These are phyloP conservation scores for Microchirus variegatus DNA, from an alignment of 2,797 vertebrate genomes.

Conservation along the genomic window DNA sequence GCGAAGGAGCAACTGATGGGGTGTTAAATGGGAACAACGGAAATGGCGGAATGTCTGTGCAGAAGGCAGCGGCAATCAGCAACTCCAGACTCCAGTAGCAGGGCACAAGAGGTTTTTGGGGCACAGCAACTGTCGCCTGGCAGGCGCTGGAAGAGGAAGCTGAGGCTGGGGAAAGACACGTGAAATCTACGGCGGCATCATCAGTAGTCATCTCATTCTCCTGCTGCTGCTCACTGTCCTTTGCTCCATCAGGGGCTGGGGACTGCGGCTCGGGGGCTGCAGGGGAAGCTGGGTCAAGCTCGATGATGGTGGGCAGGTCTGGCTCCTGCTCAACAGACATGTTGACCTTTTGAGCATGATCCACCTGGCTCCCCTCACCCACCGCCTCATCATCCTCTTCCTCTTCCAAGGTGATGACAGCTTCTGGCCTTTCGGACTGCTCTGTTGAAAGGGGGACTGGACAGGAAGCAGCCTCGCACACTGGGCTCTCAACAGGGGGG, in stretches of 20 bases:
- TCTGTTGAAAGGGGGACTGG: slow-evolving; percentile 63
- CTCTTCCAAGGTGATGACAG: slow-evolving; percentile 74
- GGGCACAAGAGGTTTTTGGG: slow-evolving; percentile 67
- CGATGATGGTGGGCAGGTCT: slow-evolving; percentile 55
- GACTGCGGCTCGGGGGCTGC: slow-evolving; percentile 44
- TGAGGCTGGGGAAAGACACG: slow-evolving; percentile 56
- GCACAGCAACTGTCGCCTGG: slow-evolving; percentile 12
- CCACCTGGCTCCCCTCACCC: slow-evolving; percentile 62
- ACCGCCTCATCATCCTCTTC: slow-evolving; percentile 62
- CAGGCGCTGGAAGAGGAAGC: slow-evolving; percentile 18
- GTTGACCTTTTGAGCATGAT: slow-evolving; percentile 59
- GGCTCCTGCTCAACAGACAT: slow-evolving; percentile 62
- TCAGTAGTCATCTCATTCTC: slow-evolving; percentile 46
- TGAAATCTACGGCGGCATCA: slow-evolving; percentile 46
- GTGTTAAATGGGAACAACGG: slow-evolving; percentile 70
- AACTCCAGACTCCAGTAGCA: slow-evolving; percentile 89
- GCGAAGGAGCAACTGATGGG: slow-evolving; percentile 54
- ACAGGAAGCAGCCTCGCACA: slow-evolving; percentile 68
- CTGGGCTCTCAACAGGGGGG: slow-evolving; percentile 64
- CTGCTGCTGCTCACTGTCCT: slow-evolving; percentile 42
- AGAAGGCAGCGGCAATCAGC: slow-evolving; percentile 90
- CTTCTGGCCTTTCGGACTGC: slow-evolving; percentile 60
- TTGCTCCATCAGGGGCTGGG: slow-evolving; percentile 32
- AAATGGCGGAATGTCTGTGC: slow-evolving; percentile 80
- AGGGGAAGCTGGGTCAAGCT: slow-evolving; percentile 65